Conservation (phyloP, 2,113 vertebrate species). For the Scophthalmus maximus region DNA sequence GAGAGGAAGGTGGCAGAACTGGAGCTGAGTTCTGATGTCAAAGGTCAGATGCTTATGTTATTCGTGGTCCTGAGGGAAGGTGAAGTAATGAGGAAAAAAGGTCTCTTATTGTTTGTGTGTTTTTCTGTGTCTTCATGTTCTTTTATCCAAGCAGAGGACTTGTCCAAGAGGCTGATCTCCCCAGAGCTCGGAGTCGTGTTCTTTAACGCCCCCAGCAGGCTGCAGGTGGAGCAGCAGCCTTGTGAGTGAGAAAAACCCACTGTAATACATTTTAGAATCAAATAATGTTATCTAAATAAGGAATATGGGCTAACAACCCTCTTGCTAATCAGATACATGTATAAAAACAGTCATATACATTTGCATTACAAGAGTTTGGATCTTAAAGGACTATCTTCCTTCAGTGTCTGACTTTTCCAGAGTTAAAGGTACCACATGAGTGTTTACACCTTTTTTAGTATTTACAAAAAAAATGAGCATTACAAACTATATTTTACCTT, state of each 20-base stretch:
- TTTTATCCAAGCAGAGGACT: conserved; percentile 79
- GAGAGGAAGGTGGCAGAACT: conserved; percentile 91
- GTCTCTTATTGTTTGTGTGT: not conserved
- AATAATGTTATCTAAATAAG: not conserved
- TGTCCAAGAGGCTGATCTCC: conserved; percentile 89
- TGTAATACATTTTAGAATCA: not conserved
- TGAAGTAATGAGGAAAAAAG: not conserved
- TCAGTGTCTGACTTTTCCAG: no score
- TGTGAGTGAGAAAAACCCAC: conserved; percentile 55
- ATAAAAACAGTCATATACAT: not conserved
- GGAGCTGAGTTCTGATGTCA: conserved; percentile 73
- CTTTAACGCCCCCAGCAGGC: conserved; percentile 87
- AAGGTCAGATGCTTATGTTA: conserved; percentile 49
- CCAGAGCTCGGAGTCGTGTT: conserved; percentile 93
- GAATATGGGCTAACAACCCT: not conserved
- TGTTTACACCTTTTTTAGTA: no score
- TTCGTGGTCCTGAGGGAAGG: not conserved
- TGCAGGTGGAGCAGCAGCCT: conserved; percentile 67
- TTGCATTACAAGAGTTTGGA: not conserved
- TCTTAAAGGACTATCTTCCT: no score
- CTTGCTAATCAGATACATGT: not conserved
- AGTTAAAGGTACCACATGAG: no score
- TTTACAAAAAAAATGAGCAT: no score
- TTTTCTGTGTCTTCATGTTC: not conserved
- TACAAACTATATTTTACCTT: no score